A percentile compares a stretch with the other conserved stretches of the same genome.
These are phyloP conservation scores for Nomada ruficornis DNA, from an alignment of 2,888 invertebrate genomes.

Conservation along the genomic window DNA sequence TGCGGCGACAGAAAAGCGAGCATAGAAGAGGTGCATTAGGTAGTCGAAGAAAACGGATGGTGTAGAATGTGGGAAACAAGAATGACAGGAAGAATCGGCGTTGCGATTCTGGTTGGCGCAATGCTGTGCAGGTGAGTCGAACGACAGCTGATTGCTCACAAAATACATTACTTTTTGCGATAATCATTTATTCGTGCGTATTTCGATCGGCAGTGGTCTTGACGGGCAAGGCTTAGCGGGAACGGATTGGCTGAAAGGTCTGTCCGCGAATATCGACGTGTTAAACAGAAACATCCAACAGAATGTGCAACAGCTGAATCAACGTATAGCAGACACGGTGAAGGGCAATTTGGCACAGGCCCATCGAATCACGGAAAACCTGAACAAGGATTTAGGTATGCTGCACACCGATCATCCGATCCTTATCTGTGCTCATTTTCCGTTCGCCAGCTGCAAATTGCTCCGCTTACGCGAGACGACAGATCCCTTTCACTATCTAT, in stretches of 20 bases:
- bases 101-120: constrained; percentile 17
- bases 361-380: constrained; percentile 27
- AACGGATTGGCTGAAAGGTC: constrained; percentile 43
- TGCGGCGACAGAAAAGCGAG: not conserved
- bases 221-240: constrained; percentile 1
- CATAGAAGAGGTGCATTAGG: no score
- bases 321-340: constrained; percentile 59
- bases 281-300: constrained; percentile 60
- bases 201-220: constrained; percentile 6
- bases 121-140: constrained; percentile 59
- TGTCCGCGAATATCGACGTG: constrained; percentile 49
- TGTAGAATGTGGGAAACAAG: not conserved
- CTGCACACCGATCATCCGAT: not conserved
- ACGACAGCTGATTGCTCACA: not conserved
- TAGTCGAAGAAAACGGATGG: not conserved
- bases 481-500: constrained; percentile 47
- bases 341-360: constrained; percentile 49
- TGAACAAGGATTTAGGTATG: constrained; percentile 24
- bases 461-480: not conserved
- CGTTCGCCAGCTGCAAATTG: not conserved
- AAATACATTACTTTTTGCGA: no score
- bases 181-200: no score
- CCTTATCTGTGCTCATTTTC: not conserved
- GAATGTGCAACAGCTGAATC: constrained; percentile 57
- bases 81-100: constrained; percentile 3